Evolutionary conservation across 2,113 vertebrate species (phyloP).

Genomic region (Tachysurus fulvidraco): DNA sequence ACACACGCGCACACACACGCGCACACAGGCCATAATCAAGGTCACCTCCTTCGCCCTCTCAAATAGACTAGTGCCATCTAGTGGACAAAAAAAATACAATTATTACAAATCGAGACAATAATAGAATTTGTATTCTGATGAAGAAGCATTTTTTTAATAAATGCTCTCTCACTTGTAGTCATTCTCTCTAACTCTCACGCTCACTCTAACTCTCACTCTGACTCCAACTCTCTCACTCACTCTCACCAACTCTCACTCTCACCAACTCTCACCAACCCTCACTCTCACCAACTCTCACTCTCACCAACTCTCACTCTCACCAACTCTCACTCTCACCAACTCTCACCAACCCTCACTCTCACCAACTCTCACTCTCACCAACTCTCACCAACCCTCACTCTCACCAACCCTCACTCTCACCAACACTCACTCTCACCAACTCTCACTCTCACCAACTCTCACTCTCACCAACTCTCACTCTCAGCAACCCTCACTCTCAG

Average conservation of each 20-base stretch:
- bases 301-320: slow-evolving; percentile 44
- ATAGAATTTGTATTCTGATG: not conserved
- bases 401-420: no score
- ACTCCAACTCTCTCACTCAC: slow-evolving; percentile 37
- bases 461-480: slow-evolving; percentile 45
- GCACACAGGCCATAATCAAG: slow-evolving; percentile 4
- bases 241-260: no score
- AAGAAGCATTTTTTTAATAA: slow-evolving; percentile 21
- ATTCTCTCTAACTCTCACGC: slow-evolving; percentile 45
- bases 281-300: no score
- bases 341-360: no score
- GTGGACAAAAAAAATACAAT: slow-evolving; percentile 19
- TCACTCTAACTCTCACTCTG: slow-evolving; percentile 45
- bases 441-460: slow-evolving; percentile 36
- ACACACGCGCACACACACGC: not conserved
- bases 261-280: slow-evolving; percentile 40
- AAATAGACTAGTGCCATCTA: slow-evolving; percentile 38
- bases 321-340: slow-evolving; percentile 38
- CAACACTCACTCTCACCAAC: slow-evolving; percentile 42
- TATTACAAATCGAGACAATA: not conserved
- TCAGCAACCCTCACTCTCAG: no score
- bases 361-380: slow-evolving; percentile 36
- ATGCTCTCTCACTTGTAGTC: slow-evolving; percentile 39
- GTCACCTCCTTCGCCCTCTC: slow-evolving; percentile 6
- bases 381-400: no score